phyloP scores from a whole-genome alignment of 2,797 vertebrate genomes.

The Nannoperca australis region DNA sequence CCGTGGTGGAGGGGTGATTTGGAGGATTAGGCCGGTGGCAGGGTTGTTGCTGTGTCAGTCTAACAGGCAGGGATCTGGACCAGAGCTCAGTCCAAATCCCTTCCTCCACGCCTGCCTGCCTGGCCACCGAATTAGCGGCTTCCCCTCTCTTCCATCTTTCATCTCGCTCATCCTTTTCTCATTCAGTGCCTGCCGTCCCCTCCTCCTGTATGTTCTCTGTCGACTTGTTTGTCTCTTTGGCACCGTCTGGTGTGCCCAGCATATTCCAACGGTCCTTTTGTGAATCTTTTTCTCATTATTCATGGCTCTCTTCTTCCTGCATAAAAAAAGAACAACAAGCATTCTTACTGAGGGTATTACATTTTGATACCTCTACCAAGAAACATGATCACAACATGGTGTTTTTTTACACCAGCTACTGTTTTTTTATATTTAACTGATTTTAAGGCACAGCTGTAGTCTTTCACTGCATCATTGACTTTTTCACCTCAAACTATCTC shows the following conservation, averaged over 20 bases:
- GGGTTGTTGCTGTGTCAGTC: constrained; percentile 83
- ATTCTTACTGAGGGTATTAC: constrained; percentile 29
- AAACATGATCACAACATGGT: constrained; percentile 39
- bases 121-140: constrained; percentile 65
- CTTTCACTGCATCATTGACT: constrained; percentile 9
- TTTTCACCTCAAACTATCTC: constrained; percentile 22
- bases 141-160: constrained; percentile 64
- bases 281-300: constrained; percentile 32
- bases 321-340: constrained; percentile 6
- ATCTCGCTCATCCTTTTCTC: constrained; percentile 58
- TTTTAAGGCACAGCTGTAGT: background rate
- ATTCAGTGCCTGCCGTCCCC: constrained; percentile 29
- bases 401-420: constrained; percentile 9
- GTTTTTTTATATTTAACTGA: background rate
- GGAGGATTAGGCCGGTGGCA: constrained; percentile 78
- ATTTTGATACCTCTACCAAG: constrained; percentile 42
- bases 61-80: constrained; percentile 81
- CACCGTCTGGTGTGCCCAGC: constrained; percentile 13
- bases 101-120: constrained; percentile 79
- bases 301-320: constrained; percentile 8
- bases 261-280: constrained; percentile 23
- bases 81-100: constrained; percentile 81
- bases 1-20: constrained; percentile 77
- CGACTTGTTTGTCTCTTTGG: constrained; percentile 17
- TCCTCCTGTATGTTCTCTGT: constrained; percentile 36